These are phyloP conservation scores for Coracias cyanogaster DNA, from an alignment of 2,797 vertebrate genomes.

Conservation along the genomic window DNA sequence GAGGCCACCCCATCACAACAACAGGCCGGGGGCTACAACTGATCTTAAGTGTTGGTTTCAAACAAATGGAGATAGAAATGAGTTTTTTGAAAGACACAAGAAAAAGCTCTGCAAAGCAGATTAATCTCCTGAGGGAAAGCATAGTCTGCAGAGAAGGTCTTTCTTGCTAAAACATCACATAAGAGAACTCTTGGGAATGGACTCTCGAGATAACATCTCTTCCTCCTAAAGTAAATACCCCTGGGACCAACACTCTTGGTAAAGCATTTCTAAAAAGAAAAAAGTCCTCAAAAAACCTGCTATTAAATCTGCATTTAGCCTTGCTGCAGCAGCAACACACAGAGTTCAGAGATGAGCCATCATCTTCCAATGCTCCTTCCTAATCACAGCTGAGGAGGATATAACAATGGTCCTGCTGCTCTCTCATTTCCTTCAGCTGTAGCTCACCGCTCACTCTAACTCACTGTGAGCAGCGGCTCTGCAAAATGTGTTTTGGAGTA, in stretches of 20 bases:
- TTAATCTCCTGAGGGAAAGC: background rate
- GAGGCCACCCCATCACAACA: background rate
- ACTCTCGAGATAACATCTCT: background rate
- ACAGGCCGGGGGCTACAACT: background rate
- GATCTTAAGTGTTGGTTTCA: background rate
- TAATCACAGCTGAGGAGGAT: background rate
- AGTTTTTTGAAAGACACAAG: background rate
- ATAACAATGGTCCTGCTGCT: background rate
- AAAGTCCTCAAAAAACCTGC: background rate
- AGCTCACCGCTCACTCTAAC: background rate
- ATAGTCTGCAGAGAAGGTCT: background rate
- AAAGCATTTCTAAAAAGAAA: background rate
- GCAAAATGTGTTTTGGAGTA: background rate
- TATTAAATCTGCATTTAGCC: constrained; percentile 7
- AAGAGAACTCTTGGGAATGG: constrained; percentile 1
- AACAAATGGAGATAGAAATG: background rate
- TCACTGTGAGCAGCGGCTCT: background rate
- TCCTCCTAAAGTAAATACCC: background rate
- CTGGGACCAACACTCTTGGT: background rate
- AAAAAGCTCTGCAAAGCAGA: background rate
- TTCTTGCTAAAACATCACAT: background rate
- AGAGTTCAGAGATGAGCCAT: constrained; percentile 9
- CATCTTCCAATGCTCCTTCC: background rate
- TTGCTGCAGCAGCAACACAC: background rate
- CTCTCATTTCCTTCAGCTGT: background rate